Percentiles rank a stretch among this genome's conserved stretches.
These are phyloP conservation scores for Carlito syrichta DNA, from an alignment of 2,113 vertebrate species.

Conservation along the genomic window DNA sequence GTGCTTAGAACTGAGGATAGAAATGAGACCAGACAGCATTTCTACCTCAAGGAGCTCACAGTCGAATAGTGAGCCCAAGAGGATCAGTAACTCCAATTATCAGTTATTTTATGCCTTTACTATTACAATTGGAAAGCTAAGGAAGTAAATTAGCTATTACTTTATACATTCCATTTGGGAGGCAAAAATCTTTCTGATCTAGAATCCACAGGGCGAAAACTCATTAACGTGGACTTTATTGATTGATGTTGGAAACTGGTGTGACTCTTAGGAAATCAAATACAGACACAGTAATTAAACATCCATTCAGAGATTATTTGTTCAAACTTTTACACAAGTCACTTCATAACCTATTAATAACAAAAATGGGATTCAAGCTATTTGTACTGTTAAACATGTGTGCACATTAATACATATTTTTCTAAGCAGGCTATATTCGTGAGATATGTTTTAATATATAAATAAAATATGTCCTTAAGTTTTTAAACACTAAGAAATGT, in stretches of 20 bases:
- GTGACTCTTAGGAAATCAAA: not conserved
- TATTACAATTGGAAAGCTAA: not conserved
- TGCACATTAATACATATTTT: not conserved
- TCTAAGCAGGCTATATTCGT: not conserved
- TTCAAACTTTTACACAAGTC: not conserved
- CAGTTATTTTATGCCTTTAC: no score
- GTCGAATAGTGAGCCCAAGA: not conserved
- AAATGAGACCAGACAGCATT: not conserved
- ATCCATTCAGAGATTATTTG: not conserved
- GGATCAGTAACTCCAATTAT: not conserved
- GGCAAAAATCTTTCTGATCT: not conserved
- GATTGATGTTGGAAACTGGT: not conserved
- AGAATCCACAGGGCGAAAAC: not conserved
- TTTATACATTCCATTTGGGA: not conserved
- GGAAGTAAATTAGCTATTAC: not conserved
- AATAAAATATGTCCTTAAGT: not conserved
- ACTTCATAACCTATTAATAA: not conserved
- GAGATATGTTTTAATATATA: not conserved
- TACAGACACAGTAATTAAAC: not conserved
- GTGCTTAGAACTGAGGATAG: not conserved
- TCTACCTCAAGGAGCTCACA: not conserved
- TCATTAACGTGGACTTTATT: not conserved
- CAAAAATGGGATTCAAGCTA: constrained; percentile 13
- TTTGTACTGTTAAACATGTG: not conserved
- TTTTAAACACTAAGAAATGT: not conserved